Base-by-base conservation (phyloP, 2,888 invertebrate genomes). In the Drosophila emarginata region DNA sequence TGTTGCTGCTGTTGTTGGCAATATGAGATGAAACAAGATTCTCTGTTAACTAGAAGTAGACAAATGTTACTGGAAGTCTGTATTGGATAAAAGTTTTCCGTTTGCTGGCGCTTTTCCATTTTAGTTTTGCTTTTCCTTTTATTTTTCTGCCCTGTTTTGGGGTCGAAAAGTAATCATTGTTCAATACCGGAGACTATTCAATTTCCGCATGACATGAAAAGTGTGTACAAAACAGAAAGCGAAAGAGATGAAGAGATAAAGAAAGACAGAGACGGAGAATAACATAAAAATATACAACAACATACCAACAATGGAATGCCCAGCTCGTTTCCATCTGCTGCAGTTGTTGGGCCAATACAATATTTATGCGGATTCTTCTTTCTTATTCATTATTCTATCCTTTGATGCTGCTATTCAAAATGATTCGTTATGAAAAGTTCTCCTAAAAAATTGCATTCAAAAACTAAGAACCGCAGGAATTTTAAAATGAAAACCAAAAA, bases 141-240 rank as follows among this genome's bases (percentile, higher is more conserved):
- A n/a, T 18, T 32, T 32, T 32, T 11, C 9, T 32, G 11, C 32
- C 32, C 32, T 32, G 32, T 75, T 75, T 72, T 54, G 70, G 61
- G 68, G 64, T 68, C 77, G 64, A 81, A 81, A 63, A 77, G 78
- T 85, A 87, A 88, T 88, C 85, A 85, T 80, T 88, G 87, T 85
- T 88, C 80, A 80, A 81, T 88, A 79, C 83, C 89, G 88, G 87
- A 89, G 83, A 87, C 80, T 89, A 85, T 87, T 88, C 87, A 89
- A 88, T 89, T 89, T 88, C 88, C 89, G 83, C 74, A 76, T 82
- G 76, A 79, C 76, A 81, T 84, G 80, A 80, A 45, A 45, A 74
- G 74, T 78, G 73, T 79, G 72, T 57, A 81, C 77, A 71, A 71
- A 64, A 66, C 61, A 72, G 61, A 61, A 36, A 51, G 61, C 9